These are phyloP conservation scores for Heliconius erato DNA, from an alignment of 2,888 invertebrate species.

Conservation along the genomic window DNA sequence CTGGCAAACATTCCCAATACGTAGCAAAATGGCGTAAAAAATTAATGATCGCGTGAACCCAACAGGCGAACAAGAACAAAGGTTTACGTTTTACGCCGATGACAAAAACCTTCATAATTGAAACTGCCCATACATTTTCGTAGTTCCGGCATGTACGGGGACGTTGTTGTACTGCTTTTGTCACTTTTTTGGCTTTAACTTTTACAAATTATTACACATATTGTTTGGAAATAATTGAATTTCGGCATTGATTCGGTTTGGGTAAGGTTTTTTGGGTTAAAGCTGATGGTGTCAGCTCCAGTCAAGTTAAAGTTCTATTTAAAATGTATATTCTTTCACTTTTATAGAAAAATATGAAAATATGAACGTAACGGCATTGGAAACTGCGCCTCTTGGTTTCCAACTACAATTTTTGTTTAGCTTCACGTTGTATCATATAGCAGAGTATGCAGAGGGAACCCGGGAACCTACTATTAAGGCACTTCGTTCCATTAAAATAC, in stretches of 20 bases:
- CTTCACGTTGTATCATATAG: too few relatives aligned
- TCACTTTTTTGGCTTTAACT: constrained; percentile 20
- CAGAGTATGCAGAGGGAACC: too few relatives aligned
- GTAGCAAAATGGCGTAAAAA: constrained; percentile 9
- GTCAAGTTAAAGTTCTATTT: not conserved
- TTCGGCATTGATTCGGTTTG: not conserved
- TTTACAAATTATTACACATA: constrained; percentile 26
- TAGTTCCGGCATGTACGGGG: constrained; percentile 23
- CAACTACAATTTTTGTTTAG: too few relatives aligned
- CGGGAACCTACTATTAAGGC: too few relatives aligned
- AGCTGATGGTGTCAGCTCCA: not conserved
- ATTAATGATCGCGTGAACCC: constrained; percentile 23
- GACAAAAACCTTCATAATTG: constrained; percentile 42
- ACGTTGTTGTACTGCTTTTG: constrained; percentile 35
- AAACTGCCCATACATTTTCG: constrained; percentile 34
- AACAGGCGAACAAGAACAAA: constrained; percentile 16
- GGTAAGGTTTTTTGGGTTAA: not conserved
- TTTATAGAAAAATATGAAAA: too few relatives aligned
- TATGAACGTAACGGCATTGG: too few relatives aligned
- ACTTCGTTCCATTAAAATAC: too few relatives aligned
- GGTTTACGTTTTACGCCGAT: constrained; percentile 18
- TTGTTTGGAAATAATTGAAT: constrained; percentile 28
- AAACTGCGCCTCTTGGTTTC: too few relatives aligned
- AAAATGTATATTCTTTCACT: too few relatives aligned
- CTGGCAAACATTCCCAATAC: not conserved